Evolutionary conservation across 1,140 invertebrate species (phyloP), one percentile per base, ranked within the genome.

Genomic region (Metopolophium dirhodum): DNA sequence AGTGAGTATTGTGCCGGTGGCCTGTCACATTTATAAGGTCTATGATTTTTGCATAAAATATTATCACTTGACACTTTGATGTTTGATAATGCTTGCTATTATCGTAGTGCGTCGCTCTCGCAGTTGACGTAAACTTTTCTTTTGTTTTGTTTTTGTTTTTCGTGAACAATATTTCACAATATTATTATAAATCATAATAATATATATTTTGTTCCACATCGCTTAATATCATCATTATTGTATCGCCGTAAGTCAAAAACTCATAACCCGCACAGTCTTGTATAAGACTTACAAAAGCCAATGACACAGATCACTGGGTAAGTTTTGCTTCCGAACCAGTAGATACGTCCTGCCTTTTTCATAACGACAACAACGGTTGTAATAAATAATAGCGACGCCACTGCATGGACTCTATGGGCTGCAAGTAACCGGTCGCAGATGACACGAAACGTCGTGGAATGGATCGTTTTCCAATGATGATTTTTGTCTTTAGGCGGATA

Each of bases 251-350:
- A 54, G 51, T 54, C 51, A 54, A 23, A 54, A 22, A 22, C 51
- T 51, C 51, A 23, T 54, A 77, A 20, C 61, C 61, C 61, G 14
- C 61, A 18, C 30, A 30, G 61, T 68, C 61, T 68, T 68, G 30
- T 68, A 68, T 30, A 77, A 77, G 61, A 77, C 30, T 77, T 6
- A 77, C 61, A n/a, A n/a, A 77, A 86, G 90, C 90, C 68, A 92
- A 92, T 92, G 90, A 92, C 90, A 92, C 90, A 92, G 68, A 83
- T 92, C 35, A 92, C 90, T 35, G 90, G 90, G 90, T 92, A 37
- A 92, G 90, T 35, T 37, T n/a, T 89, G 18, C 18, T 49, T 88
- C 26, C 26, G 7, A 26, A 88, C 7, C 9, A n/a, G 47, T 88
- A 47, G 26, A 23, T 47, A 47, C 14, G 30, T 88, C 8, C 18